Evolutionary conservation across 2,888 invertebrate species (phyloP).

Genomic region (Nycteola revayana): DNA sequence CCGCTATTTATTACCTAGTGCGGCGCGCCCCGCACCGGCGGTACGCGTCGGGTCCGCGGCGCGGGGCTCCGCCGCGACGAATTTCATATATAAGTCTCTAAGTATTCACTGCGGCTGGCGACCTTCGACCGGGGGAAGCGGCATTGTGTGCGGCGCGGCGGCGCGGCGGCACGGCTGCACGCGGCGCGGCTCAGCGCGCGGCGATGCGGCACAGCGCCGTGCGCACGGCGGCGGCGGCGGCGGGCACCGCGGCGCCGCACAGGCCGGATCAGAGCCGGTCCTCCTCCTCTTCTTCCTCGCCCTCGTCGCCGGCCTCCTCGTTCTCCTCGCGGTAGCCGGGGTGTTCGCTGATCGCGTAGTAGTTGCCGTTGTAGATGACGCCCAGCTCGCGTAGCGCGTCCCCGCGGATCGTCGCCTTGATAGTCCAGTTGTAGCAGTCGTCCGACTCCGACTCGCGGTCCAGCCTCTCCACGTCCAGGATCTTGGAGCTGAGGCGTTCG

Average conservation of each 20-base stretch:
- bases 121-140: conserved; percentile 20
- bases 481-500: conserved; percentile 95
- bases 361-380: conserved; percentile 97
- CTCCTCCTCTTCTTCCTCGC: conserved; percentile 91
- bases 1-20: conserved; percentile 70
- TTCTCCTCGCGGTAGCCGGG: conserved; percentile 96
- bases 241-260: conserved; percentile 77
- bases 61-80: conserved; percentile 48
- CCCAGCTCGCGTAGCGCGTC: conserved; percentile 95
- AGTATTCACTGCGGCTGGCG: conserved; percentile 45
- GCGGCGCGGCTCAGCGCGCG: conserved; percentile 49
- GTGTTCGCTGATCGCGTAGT: conserved; percentile 97
- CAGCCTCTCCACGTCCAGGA: conserved; percentile 95
- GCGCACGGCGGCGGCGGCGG: conserved; percentile 68
- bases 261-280: conserved; percentile 84
- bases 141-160: conserved; percentile 9
- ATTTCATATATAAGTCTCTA: conserved; percentile 72
- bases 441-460: conserved; percentile 96
- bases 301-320: conserved; percentile 92
- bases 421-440: conserved; percentile 98
- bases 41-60: conserved; percentile 28
- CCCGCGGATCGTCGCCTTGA: conserved; percentile 96
- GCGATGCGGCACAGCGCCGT: conserved; percentile 65
- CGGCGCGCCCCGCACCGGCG: conserved; percentile 43
- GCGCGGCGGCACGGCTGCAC: conserved; percentile 8